Percentiles rank a stretch among this genome's conserved stretches.
Conservation (phyloP, 2,888 invertebrate genomes). For the Cephonodes hylas region DNA sequence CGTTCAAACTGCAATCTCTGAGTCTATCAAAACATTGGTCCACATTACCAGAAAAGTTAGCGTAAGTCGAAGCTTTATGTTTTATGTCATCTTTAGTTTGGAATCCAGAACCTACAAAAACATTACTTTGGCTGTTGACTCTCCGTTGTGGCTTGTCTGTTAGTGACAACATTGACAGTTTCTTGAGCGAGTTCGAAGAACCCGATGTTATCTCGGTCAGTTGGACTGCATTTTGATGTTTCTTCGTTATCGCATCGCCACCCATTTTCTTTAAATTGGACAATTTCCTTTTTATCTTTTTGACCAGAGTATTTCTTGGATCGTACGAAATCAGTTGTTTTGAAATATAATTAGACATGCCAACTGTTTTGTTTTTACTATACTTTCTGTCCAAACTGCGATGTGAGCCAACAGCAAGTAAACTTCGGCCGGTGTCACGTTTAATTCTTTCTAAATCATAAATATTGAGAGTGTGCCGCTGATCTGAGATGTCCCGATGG, state of each 20-base stretch:
- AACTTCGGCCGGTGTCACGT: constrained; percentile 61
- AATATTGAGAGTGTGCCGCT: constrained; percentile 69
- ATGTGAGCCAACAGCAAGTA: constrained; percentile 61
- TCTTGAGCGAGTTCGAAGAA: constrained; percentile 70
- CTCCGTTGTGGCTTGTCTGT: constrained; percentile 70
- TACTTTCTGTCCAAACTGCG: constrained; percentile 75
- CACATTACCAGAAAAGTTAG: constrained; percentile 75
- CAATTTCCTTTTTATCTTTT: constrained; percentile 76
- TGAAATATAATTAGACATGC: constrained; percentile 75
- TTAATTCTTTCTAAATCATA: constrained; percentile 74
- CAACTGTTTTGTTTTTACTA: constrained; percentile 70
- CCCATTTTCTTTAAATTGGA: constrained; percentile 77
- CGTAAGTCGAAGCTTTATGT: constrained; percentile 65
- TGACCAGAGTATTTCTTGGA: constrained; percentile 71
- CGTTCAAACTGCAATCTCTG: constrained; percentile 55
- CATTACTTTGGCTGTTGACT: constrained; percentile 71
- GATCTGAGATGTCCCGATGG: constrained; percentile 56
- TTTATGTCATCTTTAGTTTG: constrained; percentile 67
- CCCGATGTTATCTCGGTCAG: constrained; percentile 73
- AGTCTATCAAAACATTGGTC: constrained; percentile 76
- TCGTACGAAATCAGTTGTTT: constrained; percentile 77
- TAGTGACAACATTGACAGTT: constrained; percentile 71
- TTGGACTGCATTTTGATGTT: constrained; percentile 74
- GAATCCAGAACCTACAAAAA: constrained; percentile 63
- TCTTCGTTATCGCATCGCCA: constrained; percentile 71